Evolutionary conservation across 2,113 vertebrate species (phyloP).

Genomic region (Labeo rohita): DNA sequence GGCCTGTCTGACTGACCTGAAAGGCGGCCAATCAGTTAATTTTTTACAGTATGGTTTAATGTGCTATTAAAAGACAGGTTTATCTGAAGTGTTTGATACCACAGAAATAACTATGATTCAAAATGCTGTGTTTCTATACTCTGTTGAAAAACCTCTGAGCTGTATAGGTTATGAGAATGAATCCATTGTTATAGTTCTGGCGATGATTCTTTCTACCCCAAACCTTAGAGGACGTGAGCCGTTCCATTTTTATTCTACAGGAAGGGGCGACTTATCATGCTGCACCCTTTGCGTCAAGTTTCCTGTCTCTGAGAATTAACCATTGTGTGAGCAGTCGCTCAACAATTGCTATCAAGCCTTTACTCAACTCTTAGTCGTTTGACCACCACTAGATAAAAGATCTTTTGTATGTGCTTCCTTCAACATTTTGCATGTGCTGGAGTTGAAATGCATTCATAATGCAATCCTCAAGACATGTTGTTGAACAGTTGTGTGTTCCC

Average conservation of each 20-base stretch:
- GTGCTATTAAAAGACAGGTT: neutral
- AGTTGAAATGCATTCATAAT: neutral
- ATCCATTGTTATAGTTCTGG: slow-evolving; percentile 62
- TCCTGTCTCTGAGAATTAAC: slow-evolving; percentile 36
- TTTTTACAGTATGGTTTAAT: neutral
- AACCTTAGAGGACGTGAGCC: neutral
- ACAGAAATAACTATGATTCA: neutral
- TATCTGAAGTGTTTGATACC: neutral
- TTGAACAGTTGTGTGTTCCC: slow-evolving; percentile 36
- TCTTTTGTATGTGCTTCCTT: neutral
- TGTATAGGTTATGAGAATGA: slow-evolving; percentile 62
- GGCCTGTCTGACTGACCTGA: neutral
- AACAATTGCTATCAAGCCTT: neutral
- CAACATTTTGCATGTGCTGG: neutral
- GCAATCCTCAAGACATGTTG: neutral
- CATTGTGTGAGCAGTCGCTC: slow-evolving; percentile 37
- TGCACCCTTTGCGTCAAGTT: slow-evolving; percentile 19
- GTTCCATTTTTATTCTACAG: slow-evolving; percentile 37
- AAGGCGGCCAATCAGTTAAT: neutral
- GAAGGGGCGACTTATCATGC: slow-evolving; percentile 33
- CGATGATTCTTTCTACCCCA: slow-evolving; percentile 43
- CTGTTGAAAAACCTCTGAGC: neutral
- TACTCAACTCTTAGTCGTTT: neutral
- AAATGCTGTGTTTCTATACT: neutral
- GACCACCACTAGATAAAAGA: neutral